These are phyloP conservation scores for Drosophila neocordata DNA, from an alignment of 1,140 invertebrate genomes.

Conservation along the genomic window DNA sequence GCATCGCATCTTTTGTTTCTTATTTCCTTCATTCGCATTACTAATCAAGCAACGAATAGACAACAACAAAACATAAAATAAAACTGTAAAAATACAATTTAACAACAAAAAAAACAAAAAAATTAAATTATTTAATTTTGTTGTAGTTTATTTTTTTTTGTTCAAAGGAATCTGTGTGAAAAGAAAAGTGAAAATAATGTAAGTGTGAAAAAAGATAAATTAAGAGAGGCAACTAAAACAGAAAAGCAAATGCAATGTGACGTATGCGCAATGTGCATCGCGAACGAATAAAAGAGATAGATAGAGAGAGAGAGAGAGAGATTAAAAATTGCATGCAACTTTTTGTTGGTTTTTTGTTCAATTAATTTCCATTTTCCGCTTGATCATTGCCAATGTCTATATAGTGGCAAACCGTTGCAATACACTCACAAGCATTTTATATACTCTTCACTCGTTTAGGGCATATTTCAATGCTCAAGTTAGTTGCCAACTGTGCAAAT, in stretches of 20 bases:
- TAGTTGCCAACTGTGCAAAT: too few relatives aligned
- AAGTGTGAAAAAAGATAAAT: constrained; percentile 7
- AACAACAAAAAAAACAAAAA: background rate
- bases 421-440: background rate
- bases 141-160: background rate
- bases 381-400: constrained; percentile 58
- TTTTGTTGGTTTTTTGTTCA: constrained; percentile 27
- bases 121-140: background rate
- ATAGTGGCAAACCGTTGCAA: background rate
- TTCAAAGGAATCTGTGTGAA: background rate
- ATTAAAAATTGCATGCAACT: constrained; percentile 10
- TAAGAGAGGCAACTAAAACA: background rate
- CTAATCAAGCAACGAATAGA: constrained; percentile 7
- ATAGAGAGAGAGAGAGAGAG: background rate
- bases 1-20: constrained; percentile 11
- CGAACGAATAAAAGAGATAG: background rate
- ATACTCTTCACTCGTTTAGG: too few relatives aligned
- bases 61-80: constrained; percentile 8
- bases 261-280: constrained; percentile 55
- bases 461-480: too few relatives aligned
- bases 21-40: background rate
- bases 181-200: constrained; percentile 9
- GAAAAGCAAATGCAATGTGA: constrained; percentile 44
- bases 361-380: constrained; percentile 58
- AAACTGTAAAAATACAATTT: background rate